Evolutionary conservation across 2,797 vertebrate species (phyloP), one percentile per base, ranked within the genome.

Genomic region (Euthynnus affinis): DNA sequence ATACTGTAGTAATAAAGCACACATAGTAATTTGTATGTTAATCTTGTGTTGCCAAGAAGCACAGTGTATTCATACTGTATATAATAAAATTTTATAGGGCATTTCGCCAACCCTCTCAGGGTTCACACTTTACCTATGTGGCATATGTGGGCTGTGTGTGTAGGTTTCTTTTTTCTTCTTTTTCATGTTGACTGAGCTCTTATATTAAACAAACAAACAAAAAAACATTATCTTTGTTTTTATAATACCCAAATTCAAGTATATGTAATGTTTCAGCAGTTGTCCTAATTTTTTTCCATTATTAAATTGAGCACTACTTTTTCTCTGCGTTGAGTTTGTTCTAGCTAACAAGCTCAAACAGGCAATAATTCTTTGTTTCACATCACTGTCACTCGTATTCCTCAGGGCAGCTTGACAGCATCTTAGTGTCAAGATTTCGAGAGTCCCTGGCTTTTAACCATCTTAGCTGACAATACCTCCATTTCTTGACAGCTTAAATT

Each of bases 391-490:
- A 88, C 81, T 85, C 67, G 76, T 60, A 62, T 89, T 91, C 84
- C 83, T 82, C 68, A 42, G 74, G 86, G 88, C 89, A 82, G 81
- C 85, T 81, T 90, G 90, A 92, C 93, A 91, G 87, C 84, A 87
- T 92, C 87, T 91, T 90, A 92, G 86, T 93, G 93, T 94, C 88
- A 91, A 85, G 90, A 92, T 91, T 94, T 91, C 57, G 76, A 82
- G 86, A 88, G 87, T 85, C 75, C 66, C 88, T 84, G 90, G 87
- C 92, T 94, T 87, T 87, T 81, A 87, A 93, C 91, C 92, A 90
- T 92, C 84, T 85, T 81, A 78, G 74, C 85, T 93, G 90, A 93
- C 91, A 94, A 90, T 88, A 84, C 87, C 71, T 86, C 68, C 76
- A 71, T 91, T 93, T 91, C 78, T 74, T 91, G 87, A 93, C 90